Percentiles rank a stretch among this genome's conserved stretches.
These are phyloP conservation scores for Rousettus madagascariensis DNA, from an alignment of 2,797 vertebrate genomes.

Conservation along the genomic window DNA sequence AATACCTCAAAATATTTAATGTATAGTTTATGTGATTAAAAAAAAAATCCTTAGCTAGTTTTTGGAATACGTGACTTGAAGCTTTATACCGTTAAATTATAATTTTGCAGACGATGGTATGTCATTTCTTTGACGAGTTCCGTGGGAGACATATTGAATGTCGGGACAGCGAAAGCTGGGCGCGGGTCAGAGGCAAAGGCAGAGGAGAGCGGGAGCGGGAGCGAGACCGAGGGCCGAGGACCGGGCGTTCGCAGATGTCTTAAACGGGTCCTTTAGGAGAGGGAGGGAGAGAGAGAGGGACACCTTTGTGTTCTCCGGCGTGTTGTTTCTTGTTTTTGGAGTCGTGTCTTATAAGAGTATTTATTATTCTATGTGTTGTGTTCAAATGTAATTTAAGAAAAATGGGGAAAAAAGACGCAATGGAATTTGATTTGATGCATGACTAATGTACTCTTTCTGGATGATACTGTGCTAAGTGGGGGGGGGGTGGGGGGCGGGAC, in stretches of 20 bases:
- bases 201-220: slow-evolving; percentile 74
- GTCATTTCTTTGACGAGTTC: slow-evolving; percentile 85
- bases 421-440: slow-evolving; percentile 93
- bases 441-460: slow-evolving; percentile 95
- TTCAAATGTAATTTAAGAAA: slow-evolving; percentile 95
- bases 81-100: slow-evolving; percentile 99
- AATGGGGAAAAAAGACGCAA: slow-evolving; percentile 82
- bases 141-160: slow-evolving; percentile 96
- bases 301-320: slow-evolving; percentile 81
- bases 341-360: slow-evolving; percentile 87
- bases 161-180: slow-evolving; percentile 87
- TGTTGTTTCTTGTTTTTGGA: slow-evolving; percentile 84
- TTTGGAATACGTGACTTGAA: slow-evolving; percentile 99
- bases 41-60: slow-evolving; percentile 96
- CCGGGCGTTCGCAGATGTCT: slow-evolving; percentile 85
- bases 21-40: slow-evolving; percentile 98
- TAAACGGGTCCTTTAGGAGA: slow-evolving; percentile 85
- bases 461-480: slow-evolving; percentile 91
- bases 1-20: slow-evolving; percentile 99
- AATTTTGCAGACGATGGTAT: slow-evolving; percentile 89
- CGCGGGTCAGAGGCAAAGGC: slow-evolving; percentile 81
- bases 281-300: slow-evolving; percentile 77
- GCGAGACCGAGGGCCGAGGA: slow-evolving; percentile 69
- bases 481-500: slow-evolving; percentile 60
- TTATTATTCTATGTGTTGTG: slow-evolving; percentile 94